Conservation (phyloP, 2,113 vertebrate species). For the Vulpes lagopus region DNA sequence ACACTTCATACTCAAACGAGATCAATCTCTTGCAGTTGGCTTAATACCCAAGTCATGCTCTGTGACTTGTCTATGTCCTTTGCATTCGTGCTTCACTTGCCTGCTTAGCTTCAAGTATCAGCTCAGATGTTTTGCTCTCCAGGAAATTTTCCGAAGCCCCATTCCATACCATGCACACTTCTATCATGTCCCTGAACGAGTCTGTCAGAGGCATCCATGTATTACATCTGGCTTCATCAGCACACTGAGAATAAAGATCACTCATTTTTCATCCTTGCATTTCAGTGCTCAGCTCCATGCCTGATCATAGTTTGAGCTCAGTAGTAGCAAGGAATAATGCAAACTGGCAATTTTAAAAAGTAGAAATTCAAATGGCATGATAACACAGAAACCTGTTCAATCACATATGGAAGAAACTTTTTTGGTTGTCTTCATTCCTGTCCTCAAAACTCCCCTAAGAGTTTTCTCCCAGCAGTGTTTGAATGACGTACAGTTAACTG, state of each 20-base stretch:
- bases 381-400: background rate
- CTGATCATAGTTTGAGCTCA: background rate
- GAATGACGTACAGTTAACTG: background rate
- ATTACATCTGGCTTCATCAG: background rate
- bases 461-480: background rate
- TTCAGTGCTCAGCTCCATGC: background rate
- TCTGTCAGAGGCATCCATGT: rapidly evolving
- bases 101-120: background rate
- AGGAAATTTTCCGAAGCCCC: background rate
- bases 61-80: background rate
- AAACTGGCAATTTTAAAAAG: background rate
- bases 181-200: background rate
- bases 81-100: background rate
- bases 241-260: background rate
- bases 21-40: background rate
- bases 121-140: background rate
- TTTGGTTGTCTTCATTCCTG: background rate
- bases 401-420: background rate
- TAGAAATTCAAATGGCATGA: background rate
- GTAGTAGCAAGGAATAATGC: background rate
- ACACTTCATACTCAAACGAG: background rate
- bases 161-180: background rate
- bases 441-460: background rate
- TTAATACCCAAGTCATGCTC: background rate
- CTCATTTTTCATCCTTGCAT: background rate